These are phyloP conservation scores for Colletes gigas DNA, from an alignment of 1,140 invertebrate genomes.

Conservation along the genomic window DNA sequence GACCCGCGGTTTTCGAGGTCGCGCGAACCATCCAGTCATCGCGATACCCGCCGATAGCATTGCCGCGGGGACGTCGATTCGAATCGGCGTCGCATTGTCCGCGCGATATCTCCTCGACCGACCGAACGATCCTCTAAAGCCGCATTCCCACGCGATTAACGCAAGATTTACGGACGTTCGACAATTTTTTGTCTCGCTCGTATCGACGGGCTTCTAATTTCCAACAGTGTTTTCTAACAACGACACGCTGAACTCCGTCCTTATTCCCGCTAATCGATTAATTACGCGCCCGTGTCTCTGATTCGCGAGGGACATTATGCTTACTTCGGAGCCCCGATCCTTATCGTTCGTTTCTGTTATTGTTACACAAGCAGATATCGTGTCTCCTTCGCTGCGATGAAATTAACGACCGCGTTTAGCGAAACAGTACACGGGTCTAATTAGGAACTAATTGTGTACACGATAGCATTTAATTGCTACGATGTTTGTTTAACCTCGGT, in stretches of 20 bases:
- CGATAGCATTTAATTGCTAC: slow-evolving; percentile 8
- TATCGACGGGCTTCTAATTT: no score
- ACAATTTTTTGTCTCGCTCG: no score
- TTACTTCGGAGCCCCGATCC: neutral
- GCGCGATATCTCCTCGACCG: no score
- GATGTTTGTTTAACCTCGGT: no score
- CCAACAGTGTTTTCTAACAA: no score
- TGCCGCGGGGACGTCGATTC: neutral
- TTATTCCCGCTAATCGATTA: no score
- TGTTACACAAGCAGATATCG: neutral
- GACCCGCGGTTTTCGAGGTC: slow-evolving; percentile 56
- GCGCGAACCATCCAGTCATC: slow-evolving; percentile 48
- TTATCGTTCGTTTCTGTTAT: slow-evolving; percentile 20
- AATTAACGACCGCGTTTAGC: slow-evolving; percentile 19
- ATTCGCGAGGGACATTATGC: neutral
- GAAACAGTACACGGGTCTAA: slow-evolving; percentile 25
- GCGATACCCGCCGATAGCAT: slow-evolving; percentile 22
- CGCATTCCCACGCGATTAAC: no score
- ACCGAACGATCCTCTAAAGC: neutral
- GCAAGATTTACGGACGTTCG: no score
- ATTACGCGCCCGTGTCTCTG: no score
- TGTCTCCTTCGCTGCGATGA: neutral
- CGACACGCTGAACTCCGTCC: no score
- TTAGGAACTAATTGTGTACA: slow-evolving; percentile 20
- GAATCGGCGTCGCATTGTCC: slow-evolving; percentile 16